Evolutionary conservation across 1,140 invertebrate genomes (phyloP), one percentile per base, ranked within the genome.

Genomic region (Drosophila leontia): DNA sequence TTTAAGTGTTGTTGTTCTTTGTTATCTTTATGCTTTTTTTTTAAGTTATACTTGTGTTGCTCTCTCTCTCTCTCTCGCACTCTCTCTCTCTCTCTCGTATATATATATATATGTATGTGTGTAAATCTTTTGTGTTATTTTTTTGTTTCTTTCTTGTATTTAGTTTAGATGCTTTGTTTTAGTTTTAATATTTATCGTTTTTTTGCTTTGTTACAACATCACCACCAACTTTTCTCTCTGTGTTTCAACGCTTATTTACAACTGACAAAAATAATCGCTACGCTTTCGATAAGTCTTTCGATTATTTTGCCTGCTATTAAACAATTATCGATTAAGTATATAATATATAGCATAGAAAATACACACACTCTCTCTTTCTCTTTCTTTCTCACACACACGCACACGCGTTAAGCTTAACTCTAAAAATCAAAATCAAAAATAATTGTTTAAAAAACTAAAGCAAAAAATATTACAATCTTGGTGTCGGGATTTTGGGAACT

Each of bases 211-310:
- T 51, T 63, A 74, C 37, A 48, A 23, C 51, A 39, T 39, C 19
- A 39, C 8, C 51, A 23, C 13, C n/a, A 15, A 29, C n/a, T 19
- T 2, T 9, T 23, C 4, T 34, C 15, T 56, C 19, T 70, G 57
- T 56, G 23, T 39, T 34, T 42, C 29, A 51, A 63, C 81, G 59
- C 78, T 58, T 82, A 78, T 82, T 82, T 82, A 82, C 9, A 56
- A 56, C 19, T 23, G 67, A 60, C 67, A 77, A 61, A 72, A 65
- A 59, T 50, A 48, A 44, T 62, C 32, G 78, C 45, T 29, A 19
- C 12, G 41, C 35, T 32, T 51, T n/a, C 39, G 47, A 41, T 41
- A 51, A 23, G 29, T 64, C 57, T 15, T 34, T 44, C 47, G 50
- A 51, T 53, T 55, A 70, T 32, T 70, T 26, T 57, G 55, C 17